Conservation (phyloP, 2,797 vertebrate genomes). For the Micromesistius poutassou region DNA sequence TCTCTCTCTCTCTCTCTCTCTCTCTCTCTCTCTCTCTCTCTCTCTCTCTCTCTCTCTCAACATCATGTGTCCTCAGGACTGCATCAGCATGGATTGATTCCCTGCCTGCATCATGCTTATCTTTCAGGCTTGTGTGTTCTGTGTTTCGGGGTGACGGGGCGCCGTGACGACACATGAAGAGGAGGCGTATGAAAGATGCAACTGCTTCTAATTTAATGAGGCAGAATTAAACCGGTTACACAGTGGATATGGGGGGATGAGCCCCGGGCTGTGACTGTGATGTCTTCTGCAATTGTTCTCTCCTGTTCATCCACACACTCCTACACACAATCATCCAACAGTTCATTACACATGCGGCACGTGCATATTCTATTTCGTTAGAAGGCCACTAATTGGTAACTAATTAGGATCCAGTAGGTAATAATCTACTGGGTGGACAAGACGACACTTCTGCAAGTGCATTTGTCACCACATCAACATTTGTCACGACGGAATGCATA, state of each 20-base stretch:
- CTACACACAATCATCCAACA: not conserved
- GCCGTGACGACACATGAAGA: not conserved
- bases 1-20: too few relatives aligned
- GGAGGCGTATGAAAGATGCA: not conserved
- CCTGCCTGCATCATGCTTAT: not conserved
- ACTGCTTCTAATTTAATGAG: not conserved
- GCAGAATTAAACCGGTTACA: conserved; percentile 2
- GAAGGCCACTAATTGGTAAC: not conserved
- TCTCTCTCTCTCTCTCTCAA: too few relatives aligned
- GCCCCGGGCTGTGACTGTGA: not conserved
- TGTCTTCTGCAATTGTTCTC: not conserved
- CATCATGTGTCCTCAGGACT: not conserved
- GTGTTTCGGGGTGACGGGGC: not conserved
- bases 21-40: too few relatives aligned
- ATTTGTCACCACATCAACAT: not conserved
- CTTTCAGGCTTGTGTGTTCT: not conserved
- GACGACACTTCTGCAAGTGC: not conserved
- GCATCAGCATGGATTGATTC: not conserved
- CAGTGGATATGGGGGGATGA: not conserved
- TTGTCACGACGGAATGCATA: not conserved
- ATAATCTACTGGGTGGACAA: not conserved
- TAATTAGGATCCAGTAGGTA: not conserved
- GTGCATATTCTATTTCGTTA: not conserved
- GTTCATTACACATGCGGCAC: not conserved
- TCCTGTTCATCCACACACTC: not conserved